Base-by-base conservation (phyloP, 2,888 invertebrate genomes). In the Seira ritae region DNA sequence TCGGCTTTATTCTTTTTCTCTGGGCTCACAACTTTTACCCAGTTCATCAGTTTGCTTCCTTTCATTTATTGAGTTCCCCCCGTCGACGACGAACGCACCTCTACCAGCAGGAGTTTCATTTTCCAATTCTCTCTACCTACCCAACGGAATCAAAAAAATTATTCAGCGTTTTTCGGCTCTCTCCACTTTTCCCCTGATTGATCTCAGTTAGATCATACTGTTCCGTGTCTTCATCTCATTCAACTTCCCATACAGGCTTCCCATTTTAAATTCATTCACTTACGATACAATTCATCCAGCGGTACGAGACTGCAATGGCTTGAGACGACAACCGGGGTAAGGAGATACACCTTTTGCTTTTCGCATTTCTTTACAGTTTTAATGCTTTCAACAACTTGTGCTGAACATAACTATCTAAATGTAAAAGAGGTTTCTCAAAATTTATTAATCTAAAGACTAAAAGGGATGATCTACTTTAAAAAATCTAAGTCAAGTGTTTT, bases 11-110 rank as follows among this genome's bases (percentile, higher is more conserved):
- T n/a, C n/a, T n/a, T 67, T 82, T 31, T 46, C 42, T 50, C 60
- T 60, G 20, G 70, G 70, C 67, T 71, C 75, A 62, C 62, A 19
- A 77, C 82, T 77, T 68, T 77, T 77, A 82, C 83, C 83, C 78
- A 24, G 67, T 50, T 73, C 65, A 74, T 73, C 78, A 70, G 70
- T 68, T 72, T 66, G 17, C n/a, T 62, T 71, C 19, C 76, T 24
- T 72, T 77, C 73, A 55, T 76, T 72, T 76, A 73, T 62, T 77
- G 22, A 65, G 73, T 67, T 66, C 67, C 80, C 50, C 31, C 50
- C 78, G 22, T 17, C 23, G 71, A 66, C 72, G 71, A 77, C 77
- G 69, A n/a, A n/a, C n/a, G n/a, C n/a, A n/a, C n/a, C n/a, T n/a
- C n/a, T 37, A 77, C 23, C 62, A 42, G 22, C 50, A 55, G 69